Conservation (phyloP, 2,888 invertebrate species). For the Amblyjoppa proteus region DNA sequence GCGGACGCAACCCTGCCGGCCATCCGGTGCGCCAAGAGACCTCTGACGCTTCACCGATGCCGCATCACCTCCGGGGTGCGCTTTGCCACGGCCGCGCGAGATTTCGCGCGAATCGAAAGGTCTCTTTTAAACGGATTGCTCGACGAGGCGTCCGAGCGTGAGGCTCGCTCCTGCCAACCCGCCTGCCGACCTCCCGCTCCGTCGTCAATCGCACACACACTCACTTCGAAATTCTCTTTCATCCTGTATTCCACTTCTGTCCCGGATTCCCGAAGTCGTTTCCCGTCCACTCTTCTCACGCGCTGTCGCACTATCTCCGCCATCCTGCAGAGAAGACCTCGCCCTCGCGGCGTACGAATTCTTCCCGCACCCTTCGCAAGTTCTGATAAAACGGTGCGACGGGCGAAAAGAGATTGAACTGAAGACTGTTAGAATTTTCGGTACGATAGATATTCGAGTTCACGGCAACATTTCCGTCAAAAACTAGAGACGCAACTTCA, state of each 20-base stretch:
- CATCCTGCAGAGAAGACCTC: constrained; percentile 28
- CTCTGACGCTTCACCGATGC: constrained; percentile 28
- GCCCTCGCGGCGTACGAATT: constrained; percentile 57
- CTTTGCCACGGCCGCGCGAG: constrained; percentile 28
- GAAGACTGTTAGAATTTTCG: constrained; percentile 14
- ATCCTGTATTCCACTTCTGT: constrained; percentile 46
- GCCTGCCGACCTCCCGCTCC: neutral
- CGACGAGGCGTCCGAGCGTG: constrained; percentile 70
- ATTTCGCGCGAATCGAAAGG: constrained; percentile 68
- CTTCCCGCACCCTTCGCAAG: constrained; percentile 48
- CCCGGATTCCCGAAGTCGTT: constrained; percentile 24
- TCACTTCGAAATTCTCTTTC: constrained; percentile 59
- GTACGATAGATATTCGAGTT: neutral
- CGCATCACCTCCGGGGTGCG: neutral
- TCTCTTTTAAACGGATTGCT: constrained; percentile 73
- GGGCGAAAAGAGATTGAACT: neutral
- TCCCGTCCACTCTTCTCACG: constrained; percentile 29
- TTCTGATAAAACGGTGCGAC: constrained; percentile 38
- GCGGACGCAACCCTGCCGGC: constrained; percentile 54
- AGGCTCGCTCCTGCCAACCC: constrained; percentile 28
- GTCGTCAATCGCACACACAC: constrained; percentile 21
- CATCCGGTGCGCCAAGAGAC: constrained; percentile 57
- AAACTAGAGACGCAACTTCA: neutral
- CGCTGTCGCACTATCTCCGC: neutral
- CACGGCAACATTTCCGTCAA: neutral